phyloP scores from a whole-genome alignment of 2,113 vertebrate genomes.

The Sigmodon hispidus region DNA sequence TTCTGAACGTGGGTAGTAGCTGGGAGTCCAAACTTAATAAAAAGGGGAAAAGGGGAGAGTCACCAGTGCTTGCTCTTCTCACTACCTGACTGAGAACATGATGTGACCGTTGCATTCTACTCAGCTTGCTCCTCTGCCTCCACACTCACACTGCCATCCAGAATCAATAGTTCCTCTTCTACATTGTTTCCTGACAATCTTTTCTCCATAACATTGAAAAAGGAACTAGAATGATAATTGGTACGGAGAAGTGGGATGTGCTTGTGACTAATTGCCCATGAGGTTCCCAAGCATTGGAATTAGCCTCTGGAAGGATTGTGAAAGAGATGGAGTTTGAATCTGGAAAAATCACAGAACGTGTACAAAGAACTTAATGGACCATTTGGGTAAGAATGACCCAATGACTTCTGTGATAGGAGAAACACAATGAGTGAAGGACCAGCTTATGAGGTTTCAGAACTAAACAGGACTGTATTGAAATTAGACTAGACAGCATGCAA shows the following conservation, averaged over 20 bases:
- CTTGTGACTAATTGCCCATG: background rate
- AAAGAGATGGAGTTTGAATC: background rate
- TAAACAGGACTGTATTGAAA: background rate
- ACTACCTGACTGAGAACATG: background rate
- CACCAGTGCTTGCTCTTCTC: no score
- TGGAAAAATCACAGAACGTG: no score
- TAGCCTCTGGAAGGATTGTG: background rate
- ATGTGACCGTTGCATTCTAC: background rate
- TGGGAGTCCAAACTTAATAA: background rate
- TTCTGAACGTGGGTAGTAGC: background rate
- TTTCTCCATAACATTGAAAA: background rate
- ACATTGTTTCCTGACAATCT: background rate
- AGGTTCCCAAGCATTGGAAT: background rate
- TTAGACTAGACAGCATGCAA: background rate
- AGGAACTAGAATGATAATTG: background rate
- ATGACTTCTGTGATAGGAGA: background rate
- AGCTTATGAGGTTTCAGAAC: background rate
- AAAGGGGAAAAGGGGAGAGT: background rate
- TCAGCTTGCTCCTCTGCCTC: background rate
- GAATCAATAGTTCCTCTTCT: background rate
- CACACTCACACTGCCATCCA: background rate
- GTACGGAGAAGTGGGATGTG: background rate
- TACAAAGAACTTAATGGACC: background rate
- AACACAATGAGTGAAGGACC: no score
- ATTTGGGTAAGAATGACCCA: background rate